Evolutionary conservation across 1,140 invertebrate species (phyloP), one percentile per base, ranked within the genome.

Genomic region (Tribolium madens): DNA sequence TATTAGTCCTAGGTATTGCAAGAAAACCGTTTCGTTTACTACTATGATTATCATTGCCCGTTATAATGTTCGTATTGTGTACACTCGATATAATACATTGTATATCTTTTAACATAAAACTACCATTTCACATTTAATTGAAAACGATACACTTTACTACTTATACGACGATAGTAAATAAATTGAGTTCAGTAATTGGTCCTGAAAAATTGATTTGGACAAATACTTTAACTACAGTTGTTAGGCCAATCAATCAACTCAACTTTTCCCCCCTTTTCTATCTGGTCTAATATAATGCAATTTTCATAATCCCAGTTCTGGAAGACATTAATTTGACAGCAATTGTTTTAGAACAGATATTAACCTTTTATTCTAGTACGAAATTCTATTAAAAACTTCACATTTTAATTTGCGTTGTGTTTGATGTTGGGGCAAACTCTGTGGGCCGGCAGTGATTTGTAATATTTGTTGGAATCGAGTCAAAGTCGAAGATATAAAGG

Each of bases 1-100:
- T 72, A 72, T 52, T 52, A 72, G 50, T 42, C 36, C 36, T 42
- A 42, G 36, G 36, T 21, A 52, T 48, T 50, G 31, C 18, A 72
- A 52, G 70, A 72, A 72, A 64, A 72, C 31, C 31, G 21, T 31
- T 72, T 52, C 47, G 70, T 72, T 72, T 72, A 72, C 13, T 72
- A 15, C 18, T 21, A 72, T 21, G 47, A 52, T 72, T 21, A 72
- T 52, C 15, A 52, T 72, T 72, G 70, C 21, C 21, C 15, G 18
- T 18, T 7, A 71, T 50, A 72, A 72, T 72, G 46, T 31, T 26
- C 15, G 42, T 47, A 31, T 26, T 72, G 70, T 72, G 47, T 72
- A 26, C 52, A 18, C 26, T 72, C 70, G 50, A 50, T 52, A 26
- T 72, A 50, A 12, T 12, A 52, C 46, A 72, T 18, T 72, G 50